Evolutionary conservation across 2,888 invertebrate species (phyloP).

Genomic region (Pseudeuparius sepicola): DNA sequence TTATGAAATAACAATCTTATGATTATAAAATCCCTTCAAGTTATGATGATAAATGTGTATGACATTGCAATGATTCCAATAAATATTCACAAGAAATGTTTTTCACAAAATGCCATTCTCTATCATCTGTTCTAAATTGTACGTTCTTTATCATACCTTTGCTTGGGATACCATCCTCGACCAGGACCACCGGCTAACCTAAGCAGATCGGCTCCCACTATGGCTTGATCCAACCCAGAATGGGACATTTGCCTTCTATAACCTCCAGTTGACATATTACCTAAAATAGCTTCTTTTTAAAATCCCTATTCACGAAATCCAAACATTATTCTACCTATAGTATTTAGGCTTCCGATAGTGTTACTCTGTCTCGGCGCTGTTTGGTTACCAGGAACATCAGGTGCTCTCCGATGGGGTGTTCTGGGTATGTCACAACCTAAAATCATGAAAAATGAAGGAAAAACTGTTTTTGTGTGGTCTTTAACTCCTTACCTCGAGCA

Average conservation of each 20-base stretch:
- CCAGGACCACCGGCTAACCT: slow-evolving; percentile 72
- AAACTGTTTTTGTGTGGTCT: too few species aligned
- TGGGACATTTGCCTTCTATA: slow-evolving; percentile 30
- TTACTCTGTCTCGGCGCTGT: slow-evolving; percentile 54
- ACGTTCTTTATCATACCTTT: too few species aligned
- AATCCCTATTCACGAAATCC: not conserved
- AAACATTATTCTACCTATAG: slow-evolving; percentile 38
- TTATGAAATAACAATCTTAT: too few species aligned
- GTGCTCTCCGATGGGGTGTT: slow-evolving; percentile 63
- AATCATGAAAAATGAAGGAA: too few species aligned
- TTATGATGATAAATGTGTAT: too few species aligned
- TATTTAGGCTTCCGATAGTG: slow-evolving; percentile 50
- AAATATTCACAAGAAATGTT: too few species aligned
- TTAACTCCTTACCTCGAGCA: slow-evolving; percentile 49
- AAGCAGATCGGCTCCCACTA: slow-evolving; percentile 70
- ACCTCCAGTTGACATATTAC: slow-evolving; percentile 31
- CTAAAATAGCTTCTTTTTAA: slow-evolving; percentile 6
- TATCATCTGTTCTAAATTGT: too few species aligned
- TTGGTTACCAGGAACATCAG: slow-evolving; percentile 45
- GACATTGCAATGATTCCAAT: too few species aligned
- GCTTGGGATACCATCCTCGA: slow-evolving; percentile 76
- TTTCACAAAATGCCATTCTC: too few species aligned
- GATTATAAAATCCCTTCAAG: too few species aligned
- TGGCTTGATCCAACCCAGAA: slow-evolving; percentile 39
- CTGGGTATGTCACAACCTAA: slow-evolving; percentile 64